Percentiles rank a stretch among this genome's conserved stretches.
phyloP scores from a whole-genome alignment of 2,888 invertebrate species.

The Brachyptera putata region DNA sequence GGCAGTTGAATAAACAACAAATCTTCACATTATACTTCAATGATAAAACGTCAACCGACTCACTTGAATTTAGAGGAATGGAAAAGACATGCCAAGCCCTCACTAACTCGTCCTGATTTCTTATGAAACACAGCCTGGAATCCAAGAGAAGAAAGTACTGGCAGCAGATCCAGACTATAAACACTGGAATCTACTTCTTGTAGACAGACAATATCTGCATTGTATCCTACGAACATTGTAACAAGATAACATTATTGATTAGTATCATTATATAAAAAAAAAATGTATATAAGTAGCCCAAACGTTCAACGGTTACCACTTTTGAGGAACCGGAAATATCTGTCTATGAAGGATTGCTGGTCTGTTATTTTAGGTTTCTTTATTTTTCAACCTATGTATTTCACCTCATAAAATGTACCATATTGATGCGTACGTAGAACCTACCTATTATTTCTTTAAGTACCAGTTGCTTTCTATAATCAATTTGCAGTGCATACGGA shows the following conservation, averaged over 20 bases:
- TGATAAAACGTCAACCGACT: no score
- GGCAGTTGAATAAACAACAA: no score
- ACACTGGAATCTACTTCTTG: constrained; percentile 89
- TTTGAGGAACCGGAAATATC: background rate
- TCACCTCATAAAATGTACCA: constrained; percentile 76
- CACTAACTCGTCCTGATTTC: constrained; percentile 69
- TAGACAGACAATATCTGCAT: constrained; percentile 83
- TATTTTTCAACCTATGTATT: constrained; percentile 73
- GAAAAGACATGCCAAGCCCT: constrained; percentile 80
- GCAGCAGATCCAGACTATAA: constrained; percentile 62
- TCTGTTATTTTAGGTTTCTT: constrained; percentile 67
- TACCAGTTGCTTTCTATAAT: constrained; percentile 82
- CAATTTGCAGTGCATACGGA: constrained; percentile 69
- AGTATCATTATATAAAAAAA: no score
- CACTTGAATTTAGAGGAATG: constrained; percentile 41
- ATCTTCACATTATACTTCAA: no score
- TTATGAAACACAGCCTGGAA: constrained; percentile 60
- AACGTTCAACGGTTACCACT: no score
- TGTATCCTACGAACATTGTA: no score
- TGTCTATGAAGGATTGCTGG: no score
- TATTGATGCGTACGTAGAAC: constrained; percentile 83
- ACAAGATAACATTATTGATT: no score
- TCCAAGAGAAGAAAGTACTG: constrained; percentile 53
- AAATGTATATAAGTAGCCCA: no score
- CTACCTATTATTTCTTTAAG: constrained; percentile 75